Evolutionary conservation across 2,113 vertebrate species (phyloP).

Genomic region (Apistogramma diplotaenia): DNA sequence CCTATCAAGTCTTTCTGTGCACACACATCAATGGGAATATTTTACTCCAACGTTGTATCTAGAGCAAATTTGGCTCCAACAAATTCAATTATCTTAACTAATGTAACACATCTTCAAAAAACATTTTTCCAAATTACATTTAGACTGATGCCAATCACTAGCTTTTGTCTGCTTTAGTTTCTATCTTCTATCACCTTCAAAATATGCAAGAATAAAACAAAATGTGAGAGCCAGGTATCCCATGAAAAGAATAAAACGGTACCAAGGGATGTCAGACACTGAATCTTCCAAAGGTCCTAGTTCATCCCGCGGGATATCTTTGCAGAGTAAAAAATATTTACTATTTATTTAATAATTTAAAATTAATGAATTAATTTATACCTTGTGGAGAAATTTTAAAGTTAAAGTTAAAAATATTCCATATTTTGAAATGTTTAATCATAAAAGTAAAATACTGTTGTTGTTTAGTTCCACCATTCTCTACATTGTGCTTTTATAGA

Average conservation of each 20-base stretch:
- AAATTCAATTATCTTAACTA: constrained; percentile 18
- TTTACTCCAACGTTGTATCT: not conserved
- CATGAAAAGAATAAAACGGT: not conserved
- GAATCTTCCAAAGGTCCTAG: not conserved
- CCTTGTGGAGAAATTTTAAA: too few species aligned
- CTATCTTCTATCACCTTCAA: not conserved
- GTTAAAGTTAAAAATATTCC: too few species aligned
- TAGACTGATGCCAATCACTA: not conserved
- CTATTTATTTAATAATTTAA: not conserved
- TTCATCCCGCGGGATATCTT: not conserved
- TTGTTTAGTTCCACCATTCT: not conserved
- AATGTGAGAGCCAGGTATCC: not conserved
- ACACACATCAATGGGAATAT: not conserved
- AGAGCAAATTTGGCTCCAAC: not conserved
- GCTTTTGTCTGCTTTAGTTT: not conserved
- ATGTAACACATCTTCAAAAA: constrained; percentile 9
- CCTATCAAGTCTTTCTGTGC: not conserved
- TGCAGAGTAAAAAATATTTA: too few species aligned
- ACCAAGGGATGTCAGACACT: not conserved
- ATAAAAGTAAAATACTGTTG: not conserved
- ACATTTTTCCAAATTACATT: not conserved
- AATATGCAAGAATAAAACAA: not conserved
- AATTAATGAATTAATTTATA: rapidly evolving
- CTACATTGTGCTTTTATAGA: not conserved
- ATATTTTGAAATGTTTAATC: not conserved